phyloP scores from a whole-genome alignment of 2,888 invertebrate species.

The Mythimna pallens region DNA sequence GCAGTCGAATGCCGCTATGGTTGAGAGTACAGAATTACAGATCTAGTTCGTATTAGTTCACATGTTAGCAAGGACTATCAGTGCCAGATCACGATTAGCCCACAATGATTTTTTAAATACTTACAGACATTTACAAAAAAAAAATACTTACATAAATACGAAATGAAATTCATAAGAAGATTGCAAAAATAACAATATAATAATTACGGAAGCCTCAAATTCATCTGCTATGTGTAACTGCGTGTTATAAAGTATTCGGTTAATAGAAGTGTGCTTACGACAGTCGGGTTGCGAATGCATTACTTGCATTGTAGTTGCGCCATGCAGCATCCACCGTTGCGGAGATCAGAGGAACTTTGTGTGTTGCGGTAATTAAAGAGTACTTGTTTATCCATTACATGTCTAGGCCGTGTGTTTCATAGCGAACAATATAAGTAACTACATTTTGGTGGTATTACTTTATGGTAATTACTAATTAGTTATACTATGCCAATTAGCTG shows the following conservation, averaged over 20 bases:
- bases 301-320: conserved; percentile 47
- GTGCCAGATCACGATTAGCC: neutral
- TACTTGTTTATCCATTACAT: conserved; percentile 34
- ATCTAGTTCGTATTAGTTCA: neutral
- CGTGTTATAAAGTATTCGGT: conserved; percentile 22
- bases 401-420: neutral
- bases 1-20: neutral
- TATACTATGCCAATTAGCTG: no score
- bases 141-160: neutral
- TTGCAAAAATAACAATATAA: conserved; percentile 17
- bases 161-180: neutral
- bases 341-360: conserved; percentile 28
- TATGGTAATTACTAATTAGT: neutral
- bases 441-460: neutral
- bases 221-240: conserved; percentile 13
- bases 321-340: conserved; percentile 25
- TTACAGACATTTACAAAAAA: neutral
- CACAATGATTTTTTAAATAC: neutral
- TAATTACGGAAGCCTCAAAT: conserved; percentile 36
- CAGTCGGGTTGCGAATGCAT: conserved; percentile 42
- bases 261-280: conserved; percentile 39
- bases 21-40: no score
- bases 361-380: conserved; percentile 36
- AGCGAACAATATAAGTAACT: neutral
- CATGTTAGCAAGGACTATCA: neutral